Percentiles rank a stretch among this genome's conserved stretches.
Conservation (phyloP, 2,888 invertebrate species). For the Sphaeridia pumilis region DNA sequence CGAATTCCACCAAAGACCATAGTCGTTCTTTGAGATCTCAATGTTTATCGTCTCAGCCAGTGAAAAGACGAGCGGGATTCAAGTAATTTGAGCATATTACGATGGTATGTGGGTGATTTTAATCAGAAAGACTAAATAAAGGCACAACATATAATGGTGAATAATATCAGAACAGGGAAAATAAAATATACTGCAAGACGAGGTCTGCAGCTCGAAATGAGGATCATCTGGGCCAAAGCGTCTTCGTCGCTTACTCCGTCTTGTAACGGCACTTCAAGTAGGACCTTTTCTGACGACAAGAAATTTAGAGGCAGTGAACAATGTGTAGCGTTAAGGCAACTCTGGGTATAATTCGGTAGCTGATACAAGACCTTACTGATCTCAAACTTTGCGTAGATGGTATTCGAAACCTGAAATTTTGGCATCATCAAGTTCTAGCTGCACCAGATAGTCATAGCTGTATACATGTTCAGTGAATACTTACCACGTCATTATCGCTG, state of each 20-base stretch:
- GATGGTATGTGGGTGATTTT: background rate
- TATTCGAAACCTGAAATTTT: slow-evolving; percentile 47
- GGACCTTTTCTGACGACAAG: slow-evolving; percentile 63
- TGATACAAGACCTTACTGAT: slow-evolving; percentile 74
- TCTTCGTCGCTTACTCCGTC: slow-evolving; percentile 67
- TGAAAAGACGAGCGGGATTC: slow-evolving; percentile 1
- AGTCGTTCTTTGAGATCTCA: too few relatives aligned
- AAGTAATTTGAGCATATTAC: background rate
- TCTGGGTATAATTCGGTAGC: slow-evolving; percentile 56
- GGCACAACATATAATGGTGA: slow-evolving; percentile 65
- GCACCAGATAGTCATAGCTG: too few relatives aligned
- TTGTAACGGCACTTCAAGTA: slow-evolving; percentile 70
- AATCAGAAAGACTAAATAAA: too few relatives aligned
- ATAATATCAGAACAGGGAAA: slow-evolving; percentile 63
- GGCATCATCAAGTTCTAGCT: too few relatives aligned
- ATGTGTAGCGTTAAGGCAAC: slow-evolving; percentile 63
- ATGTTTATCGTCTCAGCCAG: too few relatives aligned
- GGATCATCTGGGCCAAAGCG: slow-evolving; percentile 53
- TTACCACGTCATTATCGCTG: slow-evolving; percentile 66
- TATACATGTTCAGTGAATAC: too few relatives aligned
- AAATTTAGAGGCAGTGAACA: slow-evolving; percentile 62
- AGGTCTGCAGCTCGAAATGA: slow-evolving; percentile 67
- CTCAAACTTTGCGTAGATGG: slow-evolving; percentile 71
- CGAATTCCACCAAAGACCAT: too few relatives aligned
- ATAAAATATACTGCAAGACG: slow-evolving; percentile 64